phyloP scores from a whole-genome alignment of 2,888 invertebrate species.

The Helicoverpa assulta region DNA sequence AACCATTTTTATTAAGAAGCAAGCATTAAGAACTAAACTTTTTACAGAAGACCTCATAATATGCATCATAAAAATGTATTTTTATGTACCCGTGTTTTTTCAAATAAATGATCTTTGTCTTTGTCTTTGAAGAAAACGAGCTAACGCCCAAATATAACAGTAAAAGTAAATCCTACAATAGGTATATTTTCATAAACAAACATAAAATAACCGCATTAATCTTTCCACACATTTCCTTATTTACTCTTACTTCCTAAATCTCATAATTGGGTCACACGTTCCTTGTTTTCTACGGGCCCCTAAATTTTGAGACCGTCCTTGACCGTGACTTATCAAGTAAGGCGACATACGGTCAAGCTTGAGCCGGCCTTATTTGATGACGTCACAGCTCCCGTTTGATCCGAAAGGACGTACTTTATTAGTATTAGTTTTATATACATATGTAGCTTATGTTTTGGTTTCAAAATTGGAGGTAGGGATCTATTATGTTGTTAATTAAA shows the following conservation, averaged over 20 bases:
- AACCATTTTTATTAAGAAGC: too few relatives aligned
- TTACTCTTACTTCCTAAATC: neutral
- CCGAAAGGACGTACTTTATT: slow-evolving; percentile 26
- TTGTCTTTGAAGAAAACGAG: too few relatives aligned
- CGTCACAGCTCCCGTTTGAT: slow-evolving; percentile 10
- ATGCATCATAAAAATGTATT: too few relatives aligned
- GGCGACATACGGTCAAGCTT: slow-evolving; percentile 5
- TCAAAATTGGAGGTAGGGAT: neutral
- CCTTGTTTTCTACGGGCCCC: slow-evolving; percentile 8
- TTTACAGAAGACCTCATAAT: too few relatives aligned
- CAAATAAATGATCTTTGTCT: too few relatives aligned
- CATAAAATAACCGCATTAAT: too few relatives aligned
- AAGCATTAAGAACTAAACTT: too few relatives aligned
- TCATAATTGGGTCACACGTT: neutral
- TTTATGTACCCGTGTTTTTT: too few relatives aligned
- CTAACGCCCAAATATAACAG: too few relatives aligned
- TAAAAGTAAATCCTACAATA: too few relatives aligned
- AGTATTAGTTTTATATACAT: neutral
- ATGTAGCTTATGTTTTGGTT: neutral
- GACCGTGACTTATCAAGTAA: slow-evolving; percentile 37
- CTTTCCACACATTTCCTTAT: neutral
- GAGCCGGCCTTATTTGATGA: slow-evolving; percentile 43
- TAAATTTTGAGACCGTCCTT: slow-evolving; percentile 18
- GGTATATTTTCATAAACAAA: too few relatives aligned
- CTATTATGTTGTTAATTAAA: too few relatives aligned